Conservation (phyloP, 2,797 vertebrate species). For the Eulemur rubriventer region DNA sequence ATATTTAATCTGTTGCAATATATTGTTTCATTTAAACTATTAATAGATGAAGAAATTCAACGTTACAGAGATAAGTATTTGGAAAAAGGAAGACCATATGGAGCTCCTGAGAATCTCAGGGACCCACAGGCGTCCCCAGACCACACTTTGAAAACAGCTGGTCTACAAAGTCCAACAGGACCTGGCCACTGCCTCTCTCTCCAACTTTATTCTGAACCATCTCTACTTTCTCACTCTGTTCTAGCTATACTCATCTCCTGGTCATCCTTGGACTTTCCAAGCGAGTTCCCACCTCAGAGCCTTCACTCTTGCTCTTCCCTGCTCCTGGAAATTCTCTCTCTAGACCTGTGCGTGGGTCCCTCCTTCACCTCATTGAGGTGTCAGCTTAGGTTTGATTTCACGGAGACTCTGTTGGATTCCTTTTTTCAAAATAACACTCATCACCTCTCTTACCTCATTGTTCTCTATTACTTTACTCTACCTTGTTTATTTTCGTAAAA, state of each 20-base stretch:
- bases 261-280: neutral
- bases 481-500: neutral
- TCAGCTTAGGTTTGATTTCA: neutral
- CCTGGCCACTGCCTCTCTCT: neutral
- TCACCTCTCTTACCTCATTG: neutral
- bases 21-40: neutral
- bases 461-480: neutral
- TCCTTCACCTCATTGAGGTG: neutral
- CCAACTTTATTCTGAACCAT: neutral
- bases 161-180: neutral
- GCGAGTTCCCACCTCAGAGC: neutral
- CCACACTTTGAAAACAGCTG: neutral
- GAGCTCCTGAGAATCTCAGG: neutral
- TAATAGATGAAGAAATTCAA: neutral
- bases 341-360: neutral
- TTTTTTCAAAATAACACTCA: neutral
- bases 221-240: neutral
- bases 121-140: neutral
- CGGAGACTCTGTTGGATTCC: neutral
- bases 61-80: neutral
- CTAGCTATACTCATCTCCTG: neutral
- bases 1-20: neutral
- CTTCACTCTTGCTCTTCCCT: neutral
- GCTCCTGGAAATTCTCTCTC: neutral
- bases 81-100: neutral